Evolutionary conservation across 2,888 invertebrate species (phyloP), one percentile per base, ranked within the genome.

Genomic region (Thera obeliscata): DNA sequence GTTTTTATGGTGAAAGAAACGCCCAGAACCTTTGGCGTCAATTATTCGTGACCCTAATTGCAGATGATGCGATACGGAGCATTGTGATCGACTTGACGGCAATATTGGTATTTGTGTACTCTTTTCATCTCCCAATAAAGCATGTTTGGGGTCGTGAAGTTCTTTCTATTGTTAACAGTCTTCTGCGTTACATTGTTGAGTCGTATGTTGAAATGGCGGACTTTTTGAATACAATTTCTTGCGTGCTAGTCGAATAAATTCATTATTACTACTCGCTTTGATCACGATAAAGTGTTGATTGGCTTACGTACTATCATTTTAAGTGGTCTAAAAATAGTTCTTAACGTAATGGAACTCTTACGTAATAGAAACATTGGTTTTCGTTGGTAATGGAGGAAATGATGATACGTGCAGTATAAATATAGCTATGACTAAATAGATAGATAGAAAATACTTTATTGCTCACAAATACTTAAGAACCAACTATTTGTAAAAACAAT

Each of bases 1-100:
- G 82, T 85, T 85, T 88, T 86, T 86, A 84, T 71, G 78, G 81
- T 82, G 78, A 82, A 86, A 86, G 85, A 80, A 86, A 83, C 88
- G 86, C 90, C 89, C 86, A 86, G 87, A 87, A 88, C 89, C 85
- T 87, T 90, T 87, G 81, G 83, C 89, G 88, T 89, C 91, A 91
- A 91, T 93, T 93, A 92, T 91, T 87, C 84, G 83, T 90, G 87
- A 91, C 93, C 93, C 92, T 91, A 91, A 93, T 92, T 92, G 90
- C 83, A 90, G 93, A 93, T 93, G 92, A 91, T 89, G 90, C 82
- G 93, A 93, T 93, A 93, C 70, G 86, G 76, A 66, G 78, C 73
- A 88, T 92, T 92, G 90, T 92, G 76, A 81, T 81, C 74, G 71
- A 85, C 80, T 90, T 91, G 91, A 91, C 88, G 88, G 77, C 83